Evolutionary conservation across 2,888 invertebrate genomes (phyloP).

Genomic region (Anoplius nigerrimus): DNA sequence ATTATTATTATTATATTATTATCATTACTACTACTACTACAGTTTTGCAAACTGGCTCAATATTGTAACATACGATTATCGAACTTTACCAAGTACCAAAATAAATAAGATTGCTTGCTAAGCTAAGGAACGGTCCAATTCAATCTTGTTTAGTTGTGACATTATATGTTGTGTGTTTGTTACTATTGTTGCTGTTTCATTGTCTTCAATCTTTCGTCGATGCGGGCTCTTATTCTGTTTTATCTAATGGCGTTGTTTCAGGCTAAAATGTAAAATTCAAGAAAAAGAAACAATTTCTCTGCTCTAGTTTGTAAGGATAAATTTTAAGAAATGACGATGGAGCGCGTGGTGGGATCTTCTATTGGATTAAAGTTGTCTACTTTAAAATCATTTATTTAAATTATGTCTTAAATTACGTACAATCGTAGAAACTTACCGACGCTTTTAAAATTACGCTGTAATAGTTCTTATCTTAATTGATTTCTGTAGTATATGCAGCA

Average conservation of each 20-base stretch:
- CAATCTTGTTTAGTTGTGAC: constrained; percentile 31
- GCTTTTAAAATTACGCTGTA: constrained; percentile 57
- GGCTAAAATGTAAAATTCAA: neutral
- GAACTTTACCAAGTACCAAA: constrained; percentile 73
- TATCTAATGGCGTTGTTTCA: constrained; percentile 15
- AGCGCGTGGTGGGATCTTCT: neutral
- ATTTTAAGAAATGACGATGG: constrained; percentile 14
- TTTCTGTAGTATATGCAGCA: constrained; percentile 55
- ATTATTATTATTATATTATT: constrained; percentile 66
- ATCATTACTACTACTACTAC: constrained; percentile 58
- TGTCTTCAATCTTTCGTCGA: constrained; percentile 34
- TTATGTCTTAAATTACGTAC: constrained; percentile 55
- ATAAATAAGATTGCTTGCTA: constrained; percentile 73
- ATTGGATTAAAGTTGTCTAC: constrained; percentile 28
- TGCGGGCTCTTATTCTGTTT: constrained; percentile 23
- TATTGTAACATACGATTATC: constrained; percentile 72
- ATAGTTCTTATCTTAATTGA: constrained; percentile 47
- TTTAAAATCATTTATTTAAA: constrained; percentile 58
- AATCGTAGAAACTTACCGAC: constrained; percentile 64
- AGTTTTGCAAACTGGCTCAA: constrained; percentile 71
- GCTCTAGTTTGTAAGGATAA: constrained; percentile 27
- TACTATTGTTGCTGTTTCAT: constrained; percentile 61
- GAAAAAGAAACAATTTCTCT: constrained; percentile 2
- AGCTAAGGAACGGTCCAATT: constrained; percentile 54
- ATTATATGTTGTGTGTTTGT: constrained; percentile 60